Evolutionary conservation across 23 tunicate genomes (phyloP).

Genomic region (Ciona savignyi): DNA sequence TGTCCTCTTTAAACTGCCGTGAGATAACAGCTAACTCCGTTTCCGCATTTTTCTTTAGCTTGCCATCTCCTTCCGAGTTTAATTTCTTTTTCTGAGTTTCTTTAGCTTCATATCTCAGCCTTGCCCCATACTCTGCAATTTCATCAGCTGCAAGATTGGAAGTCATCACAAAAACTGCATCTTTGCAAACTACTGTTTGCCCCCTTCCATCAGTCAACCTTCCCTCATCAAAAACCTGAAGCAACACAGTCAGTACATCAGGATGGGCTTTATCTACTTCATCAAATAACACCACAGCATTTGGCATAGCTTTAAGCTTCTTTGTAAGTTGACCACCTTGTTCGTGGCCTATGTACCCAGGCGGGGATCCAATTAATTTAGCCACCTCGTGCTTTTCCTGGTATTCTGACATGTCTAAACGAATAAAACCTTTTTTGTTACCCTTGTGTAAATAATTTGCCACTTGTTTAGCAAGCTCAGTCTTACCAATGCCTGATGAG

Average conservation of each 20-base stretch:
- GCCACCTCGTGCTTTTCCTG: conserved; percentile 98
- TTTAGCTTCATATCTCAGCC: conserved; percentile 56
- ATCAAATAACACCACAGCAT: conserved; percentile 94
- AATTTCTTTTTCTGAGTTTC: conserved; percentile 27
- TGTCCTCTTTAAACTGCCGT: conserved; percentile 64
- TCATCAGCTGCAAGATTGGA: conserved; percentile 91
- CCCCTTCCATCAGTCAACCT: conserved; percentile 93
- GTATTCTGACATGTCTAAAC: conserved; percentile 98
- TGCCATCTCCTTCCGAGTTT: background rate
- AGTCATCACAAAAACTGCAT: conserved; percentile 98
- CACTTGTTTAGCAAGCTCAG: conserved; percentile 95
- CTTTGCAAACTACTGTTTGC: conserved; percentile 85
- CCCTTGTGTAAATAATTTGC: conserved; percentile 84
- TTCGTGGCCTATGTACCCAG: conserved; percentile 95
- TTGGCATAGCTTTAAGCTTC: conserved; percentile 62
- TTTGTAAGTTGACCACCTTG: conserved; percentile 98
- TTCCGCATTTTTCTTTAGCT: background rate
- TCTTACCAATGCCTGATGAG: conserved; percentile 96
- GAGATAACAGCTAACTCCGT: conserved; percentile 32
- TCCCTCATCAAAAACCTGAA: conserved; percentile 98
- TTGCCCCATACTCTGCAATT: conserved; percentile 91
- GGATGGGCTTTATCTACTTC: conserved; percentile 99
- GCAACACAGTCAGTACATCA: conserved; percentile 85
- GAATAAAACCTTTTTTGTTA: conserved; percentile 74
- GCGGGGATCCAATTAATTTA: conserved; percentile 95